Percentiles rank a stretch among this genome's conserved stretches.
phyloP scores from a whole-genome alignment of 2,888 invertebrate genomes.

The Acronicta psi region DNA sequence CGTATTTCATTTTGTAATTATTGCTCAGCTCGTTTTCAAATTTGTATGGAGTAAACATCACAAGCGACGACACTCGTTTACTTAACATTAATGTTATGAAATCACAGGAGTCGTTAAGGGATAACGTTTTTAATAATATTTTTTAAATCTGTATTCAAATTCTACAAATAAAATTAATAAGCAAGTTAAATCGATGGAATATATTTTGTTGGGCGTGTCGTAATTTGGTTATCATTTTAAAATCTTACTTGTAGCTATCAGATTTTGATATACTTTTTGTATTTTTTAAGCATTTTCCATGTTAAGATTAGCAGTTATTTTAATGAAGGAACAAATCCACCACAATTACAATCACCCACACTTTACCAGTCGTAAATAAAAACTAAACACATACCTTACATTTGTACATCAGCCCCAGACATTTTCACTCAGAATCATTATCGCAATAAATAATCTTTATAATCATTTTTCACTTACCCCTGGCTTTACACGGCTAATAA shows the following conservation, averaged over 20 bases:
- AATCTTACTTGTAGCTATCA: too few species aligned
- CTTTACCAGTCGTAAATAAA: too few species aligned
- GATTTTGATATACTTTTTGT: too few species aligned
- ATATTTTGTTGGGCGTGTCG: too few species aligned
- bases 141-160: not conserved
- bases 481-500: not conserved
- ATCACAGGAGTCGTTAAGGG: conserved; percentile 21
- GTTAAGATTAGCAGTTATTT: too few species aligned
- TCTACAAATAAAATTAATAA: not conserved
- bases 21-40: conserved; percentile 43
- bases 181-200: too few species aligned
- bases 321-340: too few species aligned
- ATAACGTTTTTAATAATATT: not conserved
- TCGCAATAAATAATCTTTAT: conserved; percentile 18
- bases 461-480: conserved; percentile 4
- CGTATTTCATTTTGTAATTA: conserved; percentile 45
- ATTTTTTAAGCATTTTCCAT: too few species aligned
- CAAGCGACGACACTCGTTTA: conserved; percentile 36
- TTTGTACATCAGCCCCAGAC: too few species aligned
- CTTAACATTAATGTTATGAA: conserved; percentile 33
- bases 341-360: too few species aligned
- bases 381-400: too few species aligned
- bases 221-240: too few species aligned
- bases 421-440: conserved; percentile 16
- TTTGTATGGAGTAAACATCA: conserved; percentile 38